Conservation (phyloP, 1,140 invertebrate genomes). For the Zaprionus ornatus region DNA sequence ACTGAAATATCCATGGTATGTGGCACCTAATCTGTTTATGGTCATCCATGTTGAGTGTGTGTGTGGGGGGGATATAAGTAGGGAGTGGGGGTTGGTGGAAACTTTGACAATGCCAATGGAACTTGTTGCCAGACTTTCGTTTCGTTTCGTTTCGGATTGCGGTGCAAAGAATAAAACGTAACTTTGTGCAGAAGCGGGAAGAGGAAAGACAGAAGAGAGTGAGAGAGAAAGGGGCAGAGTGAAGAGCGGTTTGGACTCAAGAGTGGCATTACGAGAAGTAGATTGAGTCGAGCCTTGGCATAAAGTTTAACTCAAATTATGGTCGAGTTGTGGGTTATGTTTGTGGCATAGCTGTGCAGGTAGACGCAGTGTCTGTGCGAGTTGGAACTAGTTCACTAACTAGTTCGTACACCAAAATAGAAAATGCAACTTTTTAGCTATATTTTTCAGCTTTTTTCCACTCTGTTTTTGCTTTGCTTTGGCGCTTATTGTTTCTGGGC, state of each 20-base stretch:
- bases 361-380: not conserved
- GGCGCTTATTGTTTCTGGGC: not conserved
- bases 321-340: not conserved
- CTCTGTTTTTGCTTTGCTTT: not conserved
- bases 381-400: not conserved
- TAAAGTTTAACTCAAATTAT: constrained; percentile 7
- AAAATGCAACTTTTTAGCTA: not conserved
- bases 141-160: not conserved
- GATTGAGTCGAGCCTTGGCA: not conserved
- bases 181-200: not conserved
- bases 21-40: not conserved
- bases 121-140: not conserved
- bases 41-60: not conserved
- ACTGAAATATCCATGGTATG: not conserved
- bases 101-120: not conserved
- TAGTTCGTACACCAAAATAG: not conserved
- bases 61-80: no score
- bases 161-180: not conserved
- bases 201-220: not conserved
- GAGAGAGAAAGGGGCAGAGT: not conserved
- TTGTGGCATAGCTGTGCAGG: not conserved
- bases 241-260: not conserved
- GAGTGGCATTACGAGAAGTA: not conserved
- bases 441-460: not conserved
- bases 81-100: not conserved